These are phyloP conservation scores for Amphibalanus amphitrite DNA, from an alignment of 1,140 invertebrate genomes.

Conservation along the genomic window DNA sequence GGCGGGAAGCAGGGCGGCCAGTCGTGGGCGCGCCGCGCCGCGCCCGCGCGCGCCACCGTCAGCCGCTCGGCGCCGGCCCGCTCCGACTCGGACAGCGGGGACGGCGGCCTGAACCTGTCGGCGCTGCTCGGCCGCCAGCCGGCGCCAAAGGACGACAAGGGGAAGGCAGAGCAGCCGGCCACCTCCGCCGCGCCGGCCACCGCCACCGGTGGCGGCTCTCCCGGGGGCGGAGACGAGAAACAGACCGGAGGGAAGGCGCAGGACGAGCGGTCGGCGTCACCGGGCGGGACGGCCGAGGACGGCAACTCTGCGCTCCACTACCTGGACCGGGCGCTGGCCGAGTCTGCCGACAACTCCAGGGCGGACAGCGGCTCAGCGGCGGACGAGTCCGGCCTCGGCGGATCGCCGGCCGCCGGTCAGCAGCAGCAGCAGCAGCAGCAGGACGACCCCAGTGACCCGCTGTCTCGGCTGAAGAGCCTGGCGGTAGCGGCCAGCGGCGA, in stretches of 20 bases:
- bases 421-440: too few species aligned
- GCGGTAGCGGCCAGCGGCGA: background rate
- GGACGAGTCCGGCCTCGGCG: too few species aligned
- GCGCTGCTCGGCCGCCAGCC: background rate
- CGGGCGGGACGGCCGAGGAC: too few species aligned
- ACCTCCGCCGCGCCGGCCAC: too few species aligned
- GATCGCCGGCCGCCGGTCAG: too few species aligned
- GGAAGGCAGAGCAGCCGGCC: too few species aligned
- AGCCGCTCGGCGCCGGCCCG: background rate
- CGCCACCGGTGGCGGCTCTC: too few species aligned
- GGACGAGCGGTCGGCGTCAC: background rate
- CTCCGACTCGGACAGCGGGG: background rate
- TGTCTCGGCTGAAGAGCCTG: background rate
- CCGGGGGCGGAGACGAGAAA: too few species aligned
- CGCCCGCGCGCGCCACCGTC: background rate
- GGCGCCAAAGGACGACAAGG: too few species aligned
- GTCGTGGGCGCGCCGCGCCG: background rate
- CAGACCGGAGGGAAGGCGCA: too few species aligned
- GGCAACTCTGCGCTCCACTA: background rate
- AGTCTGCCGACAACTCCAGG: background rate
- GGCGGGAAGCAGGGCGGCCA: too few species aligned
- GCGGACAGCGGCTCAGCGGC: too few species aligned
- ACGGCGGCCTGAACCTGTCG: background rate
- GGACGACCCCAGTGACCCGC: background rate
- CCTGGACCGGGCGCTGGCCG: conserved; percentile 1